These are phyloP conservation scores for Mycalesis mineus DNA, from an alignment of 2,888 invertebrate species.

Conservation along the genomic window DNA sequence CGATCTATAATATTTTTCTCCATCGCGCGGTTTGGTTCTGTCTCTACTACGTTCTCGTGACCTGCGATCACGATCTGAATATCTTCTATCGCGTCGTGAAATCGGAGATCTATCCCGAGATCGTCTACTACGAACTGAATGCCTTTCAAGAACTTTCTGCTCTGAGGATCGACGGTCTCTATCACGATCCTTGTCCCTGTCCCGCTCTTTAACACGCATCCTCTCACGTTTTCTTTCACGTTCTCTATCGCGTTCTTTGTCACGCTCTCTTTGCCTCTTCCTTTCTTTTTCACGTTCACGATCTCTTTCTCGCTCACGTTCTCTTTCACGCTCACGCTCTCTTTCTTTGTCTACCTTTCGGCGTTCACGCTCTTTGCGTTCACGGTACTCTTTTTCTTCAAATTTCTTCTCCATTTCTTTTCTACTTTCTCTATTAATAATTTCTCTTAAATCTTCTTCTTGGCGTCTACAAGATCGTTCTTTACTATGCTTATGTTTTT, in stretches of 20 bases:
- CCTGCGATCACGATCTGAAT: slow-evolving; percentile 44
- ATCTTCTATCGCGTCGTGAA: slow-evolving; percentile 35
- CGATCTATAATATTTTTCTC: slow-evolving; percentile 45
- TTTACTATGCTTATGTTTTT: slow-evolving; percentile 59
- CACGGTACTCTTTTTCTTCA: slow-evolving; percentile 57
- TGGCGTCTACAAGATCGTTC: slow-evolving; percentile 50
- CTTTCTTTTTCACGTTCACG: slow-evolving; percentile 30
- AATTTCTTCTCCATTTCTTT: slow-evolving; percentile 53
- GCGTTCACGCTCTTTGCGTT: slow-evolving; percentile 56
- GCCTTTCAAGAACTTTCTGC: slow-evolving; percentile 35
- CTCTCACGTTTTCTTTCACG: slow-evolving; percentile 22
- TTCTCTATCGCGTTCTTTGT: slow-evolving; percentile 29
- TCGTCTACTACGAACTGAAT: slow-evolving; percentile 32
- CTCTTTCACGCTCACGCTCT: slow-evolving; percentile 47
- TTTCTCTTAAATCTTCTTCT: slow-evolving; percentile 66
- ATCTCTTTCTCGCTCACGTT: slow-evolving; percentile 39
- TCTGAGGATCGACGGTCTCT: slow-evolving; percentile 32
- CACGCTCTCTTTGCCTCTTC: slow-evolving; percentile 31
- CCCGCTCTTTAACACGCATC: slow-evolving; percentile 1
- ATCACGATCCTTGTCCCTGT: slow-evolving; percentile 36
- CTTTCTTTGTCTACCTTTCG: slow-evolving; percentile 44
- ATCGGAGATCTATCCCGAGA: slow-evolving; percentile 38
- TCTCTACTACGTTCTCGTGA: slow-evolving; percentile 43
- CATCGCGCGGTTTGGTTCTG: slow-evolving; percentile 50
- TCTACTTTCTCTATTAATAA: slow-evolving; percentile 55